phyloP scores from a whole-genome alignment of 2,797 vertebrate species.

The Artibeus jamaicensis region DNA sequence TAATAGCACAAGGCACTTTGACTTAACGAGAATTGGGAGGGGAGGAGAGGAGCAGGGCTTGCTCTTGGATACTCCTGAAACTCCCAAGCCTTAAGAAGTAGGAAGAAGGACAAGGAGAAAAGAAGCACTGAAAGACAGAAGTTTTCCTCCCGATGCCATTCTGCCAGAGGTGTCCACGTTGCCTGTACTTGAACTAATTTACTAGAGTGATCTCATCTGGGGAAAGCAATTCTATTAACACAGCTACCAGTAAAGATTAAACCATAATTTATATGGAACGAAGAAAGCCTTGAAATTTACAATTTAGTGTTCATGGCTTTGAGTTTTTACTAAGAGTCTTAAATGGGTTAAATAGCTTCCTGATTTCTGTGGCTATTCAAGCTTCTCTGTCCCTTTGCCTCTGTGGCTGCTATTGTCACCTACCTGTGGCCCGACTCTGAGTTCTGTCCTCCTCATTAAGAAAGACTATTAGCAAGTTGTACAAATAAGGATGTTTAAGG shows the following conservation, averaged over 20 bases:
- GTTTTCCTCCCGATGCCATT: not conserved
- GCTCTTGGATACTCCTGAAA: not conserved
- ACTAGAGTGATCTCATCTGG: not conserved
- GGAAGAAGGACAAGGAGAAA: not conserved
- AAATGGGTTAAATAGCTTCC: not conserved
- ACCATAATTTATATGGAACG: not conserved
- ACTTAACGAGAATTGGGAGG: too few species aligned
- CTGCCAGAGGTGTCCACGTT: not conserved
- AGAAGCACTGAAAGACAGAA: not conserved
- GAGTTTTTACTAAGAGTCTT: not conserved
- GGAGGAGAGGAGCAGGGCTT: not conserved
- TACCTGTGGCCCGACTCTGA: not conserved
- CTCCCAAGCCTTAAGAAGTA: not conserved
- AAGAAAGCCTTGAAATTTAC: not conserved
- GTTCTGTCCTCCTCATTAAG: not conserved
- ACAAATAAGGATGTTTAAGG: not conserved
- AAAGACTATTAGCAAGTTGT: not conserved
- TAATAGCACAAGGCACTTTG: too few species aligned
- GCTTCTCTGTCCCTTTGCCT: not conserved
- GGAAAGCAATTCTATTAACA: not conserved
- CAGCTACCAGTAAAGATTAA: not conserved
- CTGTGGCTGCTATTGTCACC: not conserved
- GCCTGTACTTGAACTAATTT: not conserved
- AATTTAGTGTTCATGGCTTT: not conserved
- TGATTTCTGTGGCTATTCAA: not conserved